phyloP scores from a whole-genome alignment of 2,797 vertebrate genomes.

The Poecilia picta region DNA sequence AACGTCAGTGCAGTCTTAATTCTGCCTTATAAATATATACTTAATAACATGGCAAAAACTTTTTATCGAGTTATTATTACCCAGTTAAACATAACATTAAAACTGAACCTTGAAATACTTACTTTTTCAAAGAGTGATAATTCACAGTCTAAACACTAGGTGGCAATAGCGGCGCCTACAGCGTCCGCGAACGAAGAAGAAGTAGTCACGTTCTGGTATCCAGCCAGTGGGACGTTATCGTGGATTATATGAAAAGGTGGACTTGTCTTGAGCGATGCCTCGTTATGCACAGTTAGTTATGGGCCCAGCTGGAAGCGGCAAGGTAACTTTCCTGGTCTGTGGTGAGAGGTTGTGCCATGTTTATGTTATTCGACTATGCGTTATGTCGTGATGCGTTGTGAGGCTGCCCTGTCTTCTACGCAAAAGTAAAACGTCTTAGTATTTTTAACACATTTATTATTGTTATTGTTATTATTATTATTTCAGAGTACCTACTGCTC shows the following conservation, averaged over 20 bases:
- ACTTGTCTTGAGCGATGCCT: slow-evolving; percentile 75
- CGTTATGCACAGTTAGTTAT: slow-evolving; percentile 96
- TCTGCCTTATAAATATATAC: no score
- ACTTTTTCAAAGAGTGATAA: neutral
- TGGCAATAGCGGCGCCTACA: neutral
- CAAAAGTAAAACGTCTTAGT: neutral
- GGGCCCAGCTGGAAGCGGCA: slow-evolving; percentile 96
- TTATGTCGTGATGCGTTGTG: slow-evolving; percentile 43
- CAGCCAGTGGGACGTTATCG: no score
- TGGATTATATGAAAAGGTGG: neutral
- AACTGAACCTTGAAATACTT: neutral
- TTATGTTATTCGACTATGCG: slow-evolving; percentile 33
- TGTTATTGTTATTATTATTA: neutral
- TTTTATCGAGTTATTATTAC: no score
- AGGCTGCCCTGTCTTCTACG: slow-evolving; percentile 7
- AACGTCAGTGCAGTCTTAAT: neutral
- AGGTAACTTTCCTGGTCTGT: slow-evolving; percentile 76
- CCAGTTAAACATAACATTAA: neutral
- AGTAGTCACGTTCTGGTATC: no score
- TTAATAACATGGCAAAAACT: no score
- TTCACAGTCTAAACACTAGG: slow-evolving; percentile 7
- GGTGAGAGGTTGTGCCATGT: slow-evolving; percentile 14
- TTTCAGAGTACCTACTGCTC: slow-evolving; percentile 94
- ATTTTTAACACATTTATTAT: neutral
- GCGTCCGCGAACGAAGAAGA: neutral